Percentiles rank a stretch among this genome's conserved stretches.
phyloP scores from a whole-genome alignment of 2,888 invertebrate species.

The Agonopterix arenella region DNA sequence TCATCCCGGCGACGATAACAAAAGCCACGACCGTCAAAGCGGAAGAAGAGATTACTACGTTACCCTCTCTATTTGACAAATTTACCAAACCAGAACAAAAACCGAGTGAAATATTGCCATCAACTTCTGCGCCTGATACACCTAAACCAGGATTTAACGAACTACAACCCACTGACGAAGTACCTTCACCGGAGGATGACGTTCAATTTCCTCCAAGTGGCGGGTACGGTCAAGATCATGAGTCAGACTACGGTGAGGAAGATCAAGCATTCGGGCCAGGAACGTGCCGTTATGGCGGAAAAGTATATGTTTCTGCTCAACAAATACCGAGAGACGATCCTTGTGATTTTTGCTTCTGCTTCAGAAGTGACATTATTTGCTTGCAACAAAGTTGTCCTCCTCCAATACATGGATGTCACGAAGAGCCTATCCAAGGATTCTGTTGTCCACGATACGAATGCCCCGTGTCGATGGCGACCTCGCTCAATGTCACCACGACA shows the following conservation, averaged over 20 bases:
- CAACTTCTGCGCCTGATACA: constrained; percentile 33
- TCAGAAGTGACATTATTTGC: constrained; percentile 96
- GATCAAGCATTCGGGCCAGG: constrained; percentile 91
- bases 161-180: constrained; percentile 46
- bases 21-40: constrained; percentile 15
- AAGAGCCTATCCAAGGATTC: constrained; percentile 95
- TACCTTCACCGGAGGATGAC: constrained; percentile 48
- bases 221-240: constrained; percentile 71
- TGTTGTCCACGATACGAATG: constrained; percentile 97
- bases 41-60: constrained; percentile 22
- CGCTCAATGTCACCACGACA: constrained; percentile 89
- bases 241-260: constrained; percentile 87
- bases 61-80: constrained; percentile 26
- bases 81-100: constrained; percentile 36
- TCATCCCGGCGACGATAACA: constrained; percentile 12
- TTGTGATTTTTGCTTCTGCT: constrained; percentile 98
- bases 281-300: constrained; percentile 94
- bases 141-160: constrained; percentile 44
- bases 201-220: constrained; percentile 50
- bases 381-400: constrained; percentile 97
- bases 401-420: constrained; percentile 93
- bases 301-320: constrained; percentile 95
- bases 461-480: constrained; percentile 91
- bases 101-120: constrained; percentile 24
- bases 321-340: constrained; percentile 96